Conservation (phyloP, 1,140 invertebrate genomes). For the Dendrolimus punctatus region DNA sequence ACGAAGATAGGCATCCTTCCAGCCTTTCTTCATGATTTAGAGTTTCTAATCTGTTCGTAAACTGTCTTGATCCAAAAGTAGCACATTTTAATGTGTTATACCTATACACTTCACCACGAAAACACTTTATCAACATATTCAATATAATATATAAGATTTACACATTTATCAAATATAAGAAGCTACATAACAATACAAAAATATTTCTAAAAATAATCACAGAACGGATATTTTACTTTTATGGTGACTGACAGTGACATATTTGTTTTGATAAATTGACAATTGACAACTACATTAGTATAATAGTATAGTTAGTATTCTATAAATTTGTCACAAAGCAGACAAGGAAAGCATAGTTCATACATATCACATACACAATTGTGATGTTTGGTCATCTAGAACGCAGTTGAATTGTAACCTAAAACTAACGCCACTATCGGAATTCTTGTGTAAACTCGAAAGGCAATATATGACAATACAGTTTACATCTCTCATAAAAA, state of each 20-base stretch:
- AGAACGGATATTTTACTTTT: slow-evolving; percentile 10
- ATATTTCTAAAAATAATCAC: slow-evolving; percentile 38
- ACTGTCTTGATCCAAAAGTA: slow-evolving; percentile 20
- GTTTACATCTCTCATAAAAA: no score
- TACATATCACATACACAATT: no score
- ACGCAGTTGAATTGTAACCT: no score
- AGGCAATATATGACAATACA: no score
- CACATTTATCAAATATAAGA: no score
- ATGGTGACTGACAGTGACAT: slow-evolving; percentile 14
- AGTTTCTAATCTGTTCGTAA: slow-evolving; percentile 34
- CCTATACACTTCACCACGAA: slow-evolving; percentile 24
- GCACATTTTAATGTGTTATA: slow-evolving; percentile 27
- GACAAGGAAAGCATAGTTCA: no score
- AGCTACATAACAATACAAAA: slow-evolving; percentile 32
- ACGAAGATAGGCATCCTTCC: slow-evolving; percentile 34
- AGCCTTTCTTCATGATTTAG: slow-evolving; percentile 42
- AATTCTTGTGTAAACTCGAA: no score
- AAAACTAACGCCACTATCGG: no score
- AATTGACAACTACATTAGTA: no score
- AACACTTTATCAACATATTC: slow-evolving; percentile 31
- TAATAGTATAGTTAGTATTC: no score
- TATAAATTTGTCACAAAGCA: no score
- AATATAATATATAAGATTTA: neutral
- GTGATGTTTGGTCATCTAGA: neutral
- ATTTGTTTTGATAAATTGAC: slow-evolving; percentile 22